Evolutionary conservation across 2,888 invertebrate species (phyloP).

Genomic region (Trichacis sp.): DNA sequence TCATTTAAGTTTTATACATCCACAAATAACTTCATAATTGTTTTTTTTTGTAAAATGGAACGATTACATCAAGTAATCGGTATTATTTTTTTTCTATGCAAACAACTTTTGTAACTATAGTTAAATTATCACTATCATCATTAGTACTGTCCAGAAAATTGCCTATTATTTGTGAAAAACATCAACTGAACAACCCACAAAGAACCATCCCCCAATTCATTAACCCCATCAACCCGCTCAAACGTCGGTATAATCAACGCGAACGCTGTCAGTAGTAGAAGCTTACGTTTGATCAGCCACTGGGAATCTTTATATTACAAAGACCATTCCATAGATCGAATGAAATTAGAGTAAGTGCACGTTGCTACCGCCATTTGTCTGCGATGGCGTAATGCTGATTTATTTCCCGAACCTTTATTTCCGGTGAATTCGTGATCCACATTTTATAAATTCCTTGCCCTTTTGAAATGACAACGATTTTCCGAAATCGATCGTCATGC

Average conservation of each 20-base stretch:
- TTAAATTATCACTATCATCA: no score
- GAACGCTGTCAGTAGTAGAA: constrained; percentile 23
- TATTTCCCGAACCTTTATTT: constrained; percentile 32
- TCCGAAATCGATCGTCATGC: no score
- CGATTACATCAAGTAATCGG: no score
- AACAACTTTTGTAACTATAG: no score
- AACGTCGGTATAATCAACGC: neutral
- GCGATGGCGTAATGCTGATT: constrained; percentile 24
- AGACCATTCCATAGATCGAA: constrained; percentile 29
- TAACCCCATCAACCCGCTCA: neutral
- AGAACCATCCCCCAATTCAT: neutral
- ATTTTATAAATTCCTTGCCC: constrained; percentile 8
- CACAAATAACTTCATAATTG: no score
- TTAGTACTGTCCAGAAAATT: no score
- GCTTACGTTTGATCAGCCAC: constrained; percentile 35
- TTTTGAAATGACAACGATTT: no score
- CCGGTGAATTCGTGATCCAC: constrained; percentile 24
- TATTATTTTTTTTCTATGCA: no score
- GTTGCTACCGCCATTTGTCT: constrained; percentile 36
- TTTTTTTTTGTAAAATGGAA: no score
- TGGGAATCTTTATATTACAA: constrained; percentile 38
- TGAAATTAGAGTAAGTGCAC: constrained; percentile 40
- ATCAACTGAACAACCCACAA: no score
- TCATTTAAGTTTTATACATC: no score
- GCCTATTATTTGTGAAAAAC: no score